Evolutionary conservation across 2,113 vertebrate genomes (phyloP), one percentile per base, ranked within the genome.

Genomic region (Odobenus rosmarus): DNA sequence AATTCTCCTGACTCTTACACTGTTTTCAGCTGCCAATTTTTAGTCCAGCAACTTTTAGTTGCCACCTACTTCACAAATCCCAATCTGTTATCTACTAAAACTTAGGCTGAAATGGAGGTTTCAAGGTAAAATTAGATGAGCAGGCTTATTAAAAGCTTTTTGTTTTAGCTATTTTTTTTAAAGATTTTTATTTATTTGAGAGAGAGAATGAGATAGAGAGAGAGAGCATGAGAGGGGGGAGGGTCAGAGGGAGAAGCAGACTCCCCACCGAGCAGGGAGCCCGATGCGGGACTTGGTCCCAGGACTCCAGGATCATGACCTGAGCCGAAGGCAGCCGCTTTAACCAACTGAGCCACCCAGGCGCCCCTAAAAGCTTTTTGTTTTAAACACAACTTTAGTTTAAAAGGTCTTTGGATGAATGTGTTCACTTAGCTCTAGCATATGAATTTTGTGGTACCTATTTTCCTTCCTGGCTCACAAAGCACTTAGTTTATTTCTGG

Each of bases 11-110:
- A 77, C 31, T 90, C 31, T 76, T 84, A 2, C 23, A 51, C 67
- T 94, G 51, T 80, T 82, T 93, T 85, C n/a, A 90, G 64, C 19
- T 76, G 81, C 26, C 39, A 64, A 87, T 36, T 96, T 95, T 93
- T 42, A 94, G 88, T 46, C 26, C 31, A 49, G 88, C 21, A 79
- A 82, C 46, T 89, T 94, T 85, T 42, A 86, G 49, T 14, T 93
- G 62, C 59, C 53, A 69, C 85, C 49, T 79, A 69, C 49, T 91
- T 91, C 64, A 64, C 87, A 91, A 61, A 62, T 91, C 46, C 39
- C 59, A 83, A 82, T 87, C 55, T 93, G 86, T 77, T 77, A 49
- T 23, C 93, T 83, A 83, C 93, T 67, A 51, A 91, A 89, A 74
- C 24, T n/a, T 62, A 39, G 33, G 55, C 67, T 76, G n/a, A 80